Evolutionary conservation across 2,797 vertebrate species (phyloP).

Genomic region (Cyprinella venusta): DNA sequence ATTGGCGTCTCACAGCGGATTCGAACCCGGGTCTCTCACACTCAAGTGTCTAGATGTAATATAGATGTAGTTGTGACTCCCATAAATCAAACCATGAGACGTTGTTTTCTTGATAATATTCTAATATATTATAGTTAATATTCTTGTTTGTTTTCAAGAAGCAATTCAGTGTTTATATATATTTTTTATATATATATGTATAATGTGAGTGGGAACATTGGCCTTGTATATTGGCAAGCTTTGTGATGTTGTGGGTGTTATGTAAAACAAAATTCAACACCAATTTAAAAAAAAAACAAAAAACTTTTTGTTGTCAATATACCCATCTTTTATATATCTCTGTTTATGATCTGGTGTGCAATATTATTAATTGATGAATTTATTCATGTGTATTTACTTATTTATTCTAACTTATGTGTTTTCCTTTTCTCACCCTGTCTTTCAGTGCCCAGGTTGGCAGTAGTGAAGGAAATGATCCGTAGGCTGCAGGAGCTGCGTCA

Average conservation of each 20-base stretch:
- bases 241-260: conserved; percentile 33
- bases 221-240: conserved; percentile 39
- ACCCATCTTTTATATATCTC: not conserved
- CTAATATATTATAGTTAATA: no score
- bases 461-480: conserved; percentile 93
- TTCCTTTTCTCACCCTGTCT: conserved; percentile 24
- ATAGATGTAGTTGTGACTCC: not conserved
- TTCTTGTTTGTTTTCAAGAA: conserved; percentile 18
- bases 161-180: conserved; percentile 40
- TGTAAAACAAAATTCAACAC: conserved; percentile 30
- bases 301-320: not conserved
- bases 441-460: conserved; percentile 86
- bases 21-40: no score
- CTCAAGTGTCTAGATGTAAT: not conserved
- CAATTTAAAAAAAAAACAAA: not conserved
- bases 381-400: not conserved
- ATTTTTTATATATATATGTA: conserved; percentile 17
- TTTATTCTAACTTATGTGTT: not conserved
- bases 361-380: not conserved
- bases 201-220: conserved; percentile 50
- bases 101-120: conserved; percentile 29
- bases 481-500: conserved; percentile 94
- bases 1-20: no score
- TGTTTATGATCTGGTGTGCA: not conserved
- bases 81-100: not conserved